Base-by-base conservation (phyloP, 2,888 invertebrate species). In the Bibio marci region DNA sequence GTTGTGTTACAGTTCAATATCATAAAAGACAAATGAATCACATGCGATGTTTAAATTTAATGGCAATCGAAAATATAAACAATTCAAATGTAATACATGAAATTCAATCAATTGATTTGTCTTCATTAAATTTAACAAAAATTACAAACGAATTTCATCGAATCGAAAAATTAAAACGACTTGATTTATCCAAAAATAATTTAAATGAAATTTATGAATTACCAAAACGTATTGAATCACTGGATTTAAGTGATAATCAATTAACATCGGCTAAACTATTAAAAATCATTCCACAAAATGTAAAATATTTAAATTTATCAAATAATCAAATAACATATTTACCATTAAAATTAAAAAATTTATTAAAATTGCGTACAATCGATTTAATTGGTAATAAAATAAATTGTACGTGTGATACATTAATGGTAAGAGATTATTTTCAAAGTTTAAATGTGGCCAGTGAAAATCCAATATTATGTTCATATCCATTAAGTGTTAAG, bases 361-460 rank as follows among this genome's bases (percentile, higher is more conserved):
- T 77, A 41, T 62, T 60, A 33, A 57, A 66, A 48, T 58, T 82
- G 39, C 70, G 70, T 52, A 67, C 70, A 48, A 60, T 83, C 42
- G 71, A 78, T 53, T 51, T 83, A 42, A 65, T 69, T 37, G 73
- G 73, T 33, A 83, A 83, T 54, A 72, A 72, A 28, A 61, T 83
- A 6, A 65, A 73, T 48, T 83, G 82, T 57, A 70, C 75, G 22
- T 82, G 81, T 52, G 67, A 70, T 44, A 77, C 78, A 41, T 57
- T 80, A 41, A 62, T 68, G 45, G 65, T 70, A 35, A 69, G 79
- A 45, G 73, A 80, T 50, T 65, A 65, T 47, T 56, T 82, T 47
- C 52, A 70, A 35, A 56, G 65, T 43, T 64, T 63, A 42, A 64
- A 66, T 42, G 65, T 73, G 14, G 65, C 63, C 39, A 69, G 71